Base-by-base conservation (phyloP, 2,888 invertebrate species). In the Frankliniella fusca region DNA sequence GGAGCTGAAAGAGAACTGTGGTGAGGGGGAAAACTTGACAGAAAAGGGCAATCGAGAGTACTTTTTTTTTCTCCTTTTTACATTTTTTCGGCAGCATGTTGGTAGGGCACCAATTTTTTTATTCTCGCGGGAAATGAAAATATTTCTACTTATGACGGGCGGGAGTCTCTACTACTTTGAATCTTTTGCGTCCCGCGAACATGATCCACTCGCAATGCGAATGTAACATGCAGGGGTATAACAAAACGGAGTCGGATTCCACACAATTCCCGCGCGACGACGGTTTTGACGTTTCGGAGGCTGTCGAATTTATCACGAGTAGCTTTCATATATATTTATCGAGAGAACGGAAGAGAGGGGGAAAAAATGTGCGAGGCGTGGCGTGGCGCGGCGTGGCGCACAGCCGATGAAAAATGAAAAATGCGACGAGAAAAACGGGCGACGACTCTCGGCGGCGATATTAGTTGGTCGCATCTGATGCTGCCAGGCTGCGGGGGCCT, bases 261-360 rank as follows among this genome's bases (percentile, higher is more conserved):
- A 5, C 38, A 2, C 38, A 38, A 2, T 38, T 38, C 5, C 38
- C 38, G n/a, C 38, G 38, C 38, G 38, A 38, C 38, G 38, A 38
- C 38, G 38, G 38, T 38, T 38, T 3, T 38, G 38, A 38, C 38
- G 27, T 27, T 27, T 27, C 70, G 70, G 9, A 23, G 70, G 27
- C 70, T 76, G 70, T 23, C 70, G 70, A 61, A 61, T 61, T 61
- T 61, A 61, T 61, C 61, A 61, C 11, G 18, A 76, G 70, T 23
- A 27, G 70, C 70, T 76, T 38, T 76, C 70, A 76, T 76, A 76
- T 76, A 76, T 76, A 76, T 76, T 76, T 76, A 76, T 76, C 70
- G 70, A 54, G 20, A 54, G 20, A 54, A 54, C 54, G 38, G 38
- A 38, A 38, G 54, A 12, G 54, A n/a, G 18, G 8, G 54, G 8